Base-by-base conservation (phyloP, 2,888 invertebrate species). In the Sesia bembeciformis region DNA sequence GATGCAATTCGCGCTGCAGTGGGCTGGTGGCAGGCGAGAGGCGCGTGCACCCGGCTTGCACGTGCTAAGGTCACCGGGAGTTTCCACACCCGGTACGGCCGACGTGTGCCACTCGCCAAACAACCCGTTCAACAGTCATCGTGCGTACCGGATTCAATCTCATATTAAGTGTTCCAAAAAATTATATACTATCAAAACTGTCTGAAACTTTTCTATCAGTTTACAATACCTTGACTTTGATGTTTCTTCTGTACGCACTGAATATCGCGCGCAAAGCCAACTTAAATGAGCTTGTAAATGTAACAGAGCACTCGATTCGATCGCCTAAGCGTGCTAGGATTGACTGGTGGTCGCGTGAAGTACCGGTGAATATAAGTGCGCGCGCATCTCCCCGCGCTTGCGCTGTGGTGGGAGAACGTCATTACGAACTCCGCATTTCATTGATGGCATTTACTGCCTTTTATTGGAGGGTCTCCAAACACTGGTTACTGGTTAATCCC, bases 361-460 rank as follows among this genome's bases (percentile, higher is more conserved):
- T 64, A 81, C 62, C 65, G 72, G 73, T 72, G 78, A 72, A 82
- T 88, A 73, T 87, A 87, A 86, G 84, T 84, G 87, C 83, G 83
- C 87, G 87, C 87, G 84, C 77, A 78, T 72, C 74, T 72, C 74
- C 61, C 61, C 77, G 78, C 84, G 83, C 76, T 51, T 82, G 83
- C 83, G 85, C 63, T 23, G 77, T 78, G 82, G 79, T 73, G 84
- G 82, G 83, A 78, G 80, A 67, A 61, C 60, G 58, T 58, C 61
- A 61, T 65, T 66, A 67, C 67, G 63, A 59, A 58, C 57, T 59
- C 58, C 57, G 59, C 62, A 63, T 68, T 71, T 74, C 66, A 74
- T 70, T 70, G 68, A 68, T 55, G 41, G 46, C 49, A 39, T 6
- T 50, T 50, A 50, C 39, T 50, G 38, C 50, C 50, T 50, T 50